These are phyloP conservation scores for Bombus polaris DNA, from an alignment of 1,140 invertebrate species.

Conservation along the genomic window DNA sequence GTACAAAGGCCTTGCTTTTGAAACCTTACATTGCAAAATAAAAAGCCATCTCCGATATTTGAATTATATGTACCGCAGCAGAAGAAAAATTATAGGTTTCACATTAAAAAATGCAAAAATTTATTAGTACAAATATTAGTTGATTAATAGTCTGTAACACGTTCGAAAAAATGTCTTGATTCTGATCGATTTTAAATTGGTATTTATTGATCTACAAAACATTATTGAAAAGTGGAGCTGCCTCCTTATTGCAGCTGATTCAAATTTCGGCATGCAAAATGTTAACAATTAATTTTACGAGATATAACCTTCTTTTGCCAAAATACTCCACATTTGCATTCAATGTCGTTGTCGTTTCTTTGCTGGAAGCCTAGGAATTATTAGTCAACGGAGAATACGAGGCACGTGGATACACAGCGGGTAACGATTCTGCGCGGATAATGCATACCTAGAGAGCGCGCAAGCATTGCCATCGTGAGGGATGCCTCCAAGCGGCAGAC, in stretches of 20 bases:
- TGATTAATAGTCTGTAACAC: too few species aligned
- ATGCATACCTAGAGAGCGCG: conserved; percentile 24
- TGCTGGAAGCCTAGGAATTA: conserved; percentile 11
- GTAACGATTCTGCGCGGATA: conserved; percentile 36
- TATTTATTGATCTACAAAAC: neutral
- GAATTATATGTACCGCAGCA: too few species aligned
- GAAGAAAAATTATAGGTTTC: neutral
- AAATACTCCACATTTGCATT: neutral
- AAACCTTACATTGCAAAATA: neutral
- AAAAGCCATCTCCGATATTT: neutral
- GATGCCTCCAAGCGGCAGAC: conserved; percentile 70
- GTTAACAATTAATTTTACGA: neutral
- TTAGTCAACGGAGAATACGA: conserved; percentile 23
- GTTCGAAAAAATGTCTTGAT: neutral
- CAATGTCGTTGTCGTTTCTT: neutral
- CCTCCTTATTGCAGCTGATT: too few species aligned
- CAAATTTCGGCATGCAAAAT: neutral
- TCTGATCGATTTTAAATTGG: neutral
- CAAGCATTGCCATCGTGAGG: conserved; percentile 61
- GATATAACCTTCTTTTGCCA: neutral
- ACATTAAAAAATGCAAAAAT: neutral
- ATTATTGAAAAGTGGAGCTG: too few species aligned
- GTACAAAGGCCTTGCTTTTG: neutral
- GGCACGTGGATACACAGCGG: conserved; percentile 20
- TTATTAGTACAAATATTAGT: too few species aligned